Evolutionary conservation across 2,797 vertebrate species (phyloP).

Genomic region (Hippoglossus hippoglossus): DNA sequence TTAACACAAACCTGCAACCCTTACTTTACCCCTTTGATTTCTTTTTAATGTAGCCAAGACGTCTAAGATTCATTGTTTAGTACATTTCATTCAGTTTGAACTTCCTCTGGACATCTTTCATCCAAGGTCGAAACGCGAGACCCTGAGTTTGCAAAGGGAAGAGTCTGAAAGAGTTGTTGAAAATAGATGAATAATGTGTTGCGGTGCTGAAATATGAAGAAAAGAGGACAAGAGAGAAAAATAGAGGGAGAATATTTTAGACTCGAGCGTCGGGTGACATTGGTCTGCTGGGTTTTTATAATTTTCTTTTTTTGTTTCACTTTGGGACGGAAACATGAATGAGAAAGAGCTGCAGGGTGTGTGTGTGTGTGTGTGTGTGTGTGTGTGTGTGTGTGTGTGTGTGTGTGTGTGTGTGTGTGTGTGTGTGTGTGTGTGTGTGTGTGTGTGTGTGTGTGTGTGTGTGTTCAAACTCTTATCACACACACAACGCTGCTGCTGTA

Average conservation of each 20-base stretch:
- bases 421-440: constrained; percentile 29
- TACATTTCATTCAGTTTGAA: too few relatives aligned
- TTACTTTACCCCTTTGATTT: too few relatives aligned
- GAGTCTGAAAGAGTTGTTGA: too few relatives aligned
- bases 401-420: constrained; percentile 37
- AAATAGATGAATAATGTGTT: too few relatives aligned
- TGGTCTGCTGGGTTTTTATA: constrained; percentile 46
- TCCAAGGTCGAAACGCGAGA: too few relatives aligned
- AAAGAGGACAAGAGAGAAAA: too few relatives aligned
- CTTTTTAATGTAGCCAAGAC: too few relatives aligned
- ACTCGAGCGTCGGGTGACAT: constrained; percentile 48
- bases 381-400: constrained; percentile 35
- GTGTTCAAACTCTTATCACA: constrained; percentile 42
- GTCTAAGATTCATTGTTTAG: too few relatives aligned
- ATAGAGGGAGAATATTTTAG: not conserved
- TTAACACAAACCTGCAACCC: too few relatives aligned
- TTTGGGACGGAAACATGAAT: constrained; percentile 72
- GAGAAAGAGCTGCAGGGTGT: constrained; percentile 46
- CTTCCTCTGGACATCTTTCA: too few relatives aligned
- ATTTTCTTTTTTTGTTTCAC: constrained; percentile 53
- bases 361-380: constrained; percentile 34
- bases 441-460: constrained; percentile 37
- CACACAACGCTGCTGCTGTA: constrained; percentile 28
- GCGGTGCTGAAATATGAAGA: too few relatives aligned
- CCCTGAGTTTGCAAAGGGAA: too few relatives aligned